These are phyloP conservation scores for Connochaetes taurinus DNA, from an alignment of 2,113 vertebrate species.

Conservation along the genomic window DNA sequence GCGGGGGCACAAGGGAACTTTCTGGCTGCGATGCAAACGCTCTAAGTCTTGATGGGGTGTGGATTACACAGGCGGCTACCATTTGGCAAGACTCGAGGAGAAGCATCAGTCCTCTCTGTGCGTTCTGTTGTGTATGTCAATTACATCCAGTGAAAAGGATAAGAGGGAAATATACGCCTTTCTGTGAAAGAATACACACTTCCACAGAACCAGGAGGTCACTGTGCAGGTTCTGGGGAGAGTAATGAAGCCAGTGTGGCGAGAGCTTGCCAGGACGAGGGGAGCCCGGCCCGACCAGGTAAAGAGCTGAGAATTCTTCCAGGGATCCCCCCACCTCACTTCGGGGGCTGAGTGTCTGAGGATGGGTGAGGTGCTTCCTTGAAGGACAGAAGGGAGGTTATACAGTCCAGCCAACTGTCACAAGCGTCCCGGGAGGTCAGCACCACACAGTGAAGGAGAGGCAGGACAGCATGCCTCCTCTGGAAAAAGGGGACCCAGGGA, in stretches of 20 bases:
- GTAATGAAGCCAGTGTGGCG: no score
- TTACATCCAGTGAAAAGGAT: not conserved
- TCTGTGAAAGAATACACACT: not conserved
- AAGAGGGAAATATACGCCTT: not conserved
- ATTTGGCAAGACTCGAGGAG: not conserved
- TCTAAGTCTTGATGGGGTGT: not conserved
- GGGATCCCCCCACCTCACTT: not conserved
- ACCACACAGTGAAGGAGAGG: not conserved
- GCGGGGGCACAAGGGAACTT: not conserved
- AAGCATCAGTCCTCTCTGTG: not conserved
- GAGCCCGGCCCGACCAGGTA: not conserved
- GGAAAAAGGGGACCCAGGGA: not conserved
- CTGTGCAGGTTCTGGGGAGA: not conserved
- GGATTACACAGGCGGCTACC: not conserved
- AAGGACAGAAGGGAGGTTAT: not conserved
- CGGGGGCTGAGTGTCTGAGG: not conserved
- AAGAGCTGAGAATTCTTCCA: not conserved
- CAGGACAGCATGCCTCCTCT: not conserved
- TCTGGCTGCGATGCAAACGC: rapidly evolving
- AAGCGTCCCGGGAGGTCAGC: not conserved
- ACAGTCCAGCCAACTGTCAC: not conserved
- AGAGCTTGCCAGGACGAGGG: not conserved
- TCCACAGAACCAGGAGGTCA: not conserved
- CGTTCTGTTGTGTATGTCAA: not conserved
- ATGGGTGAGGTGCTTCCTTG: rapidly evolving